Percentiles rank a stretch among this genome's conserved stretches.
Conservation (phyloP, 1,140 invertebrate species). For the Diachasma alloeum region DNA sequence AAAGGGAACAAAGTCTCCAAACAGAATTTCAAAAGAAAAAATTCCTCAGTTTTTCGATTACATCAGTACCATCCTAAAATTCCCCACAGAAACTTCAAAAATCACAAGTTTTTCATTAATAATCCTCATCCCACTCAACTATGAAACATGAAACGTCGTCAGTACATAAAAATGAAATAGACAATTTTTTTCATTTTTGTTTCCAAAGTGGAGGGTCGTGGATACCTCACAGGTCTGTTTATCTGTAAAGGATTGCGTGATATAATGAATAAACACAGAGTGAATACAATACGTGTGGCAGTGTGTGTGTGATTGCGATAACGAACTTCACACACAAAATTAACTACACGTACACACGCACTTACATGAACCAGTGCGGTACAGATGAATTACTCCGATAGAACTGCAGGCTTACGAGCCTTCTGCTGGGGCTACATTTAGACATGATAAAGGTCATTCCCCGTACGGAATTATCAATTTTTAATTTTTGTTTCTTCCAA, state of each 20-base stretch:
- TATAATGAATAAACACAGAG: constrained; percentile 7
- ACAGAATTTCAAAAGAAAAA: background rate
- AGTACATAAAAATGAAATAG: background rate
- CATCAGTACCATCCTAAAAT: background rate
- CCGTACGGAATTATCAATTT: constrained; percentile 3
- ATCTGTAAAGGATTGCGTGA: background rate
- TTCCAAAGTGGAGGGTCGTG: constrained; percentile 32
- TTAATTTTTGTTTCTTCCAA: background rate
- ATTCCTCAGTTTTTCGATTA: background rate
- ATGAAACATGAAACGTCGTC: constrained; percentile 3
- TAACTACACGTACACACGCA: constrained; percentile 50
- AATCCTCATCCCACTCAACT: constrained; percentile 1
- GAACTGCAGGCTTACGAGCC: constrained; percentile 58
- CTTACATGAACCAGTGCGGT: constrained; percentile 64
- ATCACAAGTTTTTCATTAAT: background rate
- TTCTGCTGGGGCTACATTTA: constrained; percentile 63
- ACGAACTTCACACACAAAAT: constrained; percentile 21
- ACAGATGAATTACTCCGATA: constrained; percentile 55
- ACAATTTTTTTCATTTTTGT: background rate
- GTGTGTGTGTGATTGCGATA: constrained; percentile 14
- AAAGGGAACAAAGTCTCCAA: too few species aligned
- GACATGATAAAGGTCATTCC: constrained; percentile 36
- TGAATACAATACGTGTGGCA: background rate
- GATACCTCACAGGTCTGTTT: constrained; percentile 26
- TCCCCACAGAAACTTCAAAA: background rate